A percentile compares a stretch with the other conserved stretches of the same genome.
phyloP scores from a whole-genome alignment of 1,140 invertebrate genomes.

The Helicorthomorpha holstii region DNA sequence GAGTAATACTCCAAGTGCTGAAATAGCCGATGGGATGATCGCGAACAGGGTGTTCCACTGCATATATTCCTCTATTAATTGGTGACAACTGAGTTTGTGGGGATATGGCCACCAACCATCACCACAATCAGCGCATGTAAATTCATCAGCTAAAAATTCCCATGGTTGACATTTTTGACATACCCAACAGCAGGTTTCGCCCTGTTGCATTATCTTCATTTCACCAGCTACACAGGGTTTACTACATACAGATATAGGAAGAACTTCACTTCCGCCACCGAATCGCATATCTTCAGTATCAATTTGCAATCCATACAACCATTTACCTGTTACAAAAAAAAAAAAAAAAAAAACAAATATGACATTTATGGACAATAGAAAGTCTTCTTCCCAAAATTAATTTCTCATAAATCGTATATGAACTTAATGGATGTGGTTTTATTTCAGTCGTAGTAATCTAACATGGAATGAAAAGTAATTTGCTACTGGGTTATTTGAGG shows the following conservation, averaged over 20 bases:
- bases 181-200: conserved; percentile 32
- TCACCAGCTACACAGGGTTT: conserved; percentile 45
- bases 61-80: conserved; percentile 35
- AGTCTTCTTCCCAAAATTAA: no score
- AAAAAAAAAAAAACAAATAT: conserved; percentile 1
- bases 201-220: conserved; percentile 45
- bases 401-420: no score
- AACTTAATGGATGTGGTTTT: no score
- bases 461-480: no score
- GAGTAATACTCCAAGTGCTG: conserved; percentile 32
- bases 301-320: conserved; percentile 34
- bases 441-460: no score
- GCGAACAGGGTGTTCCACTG: conserved; percentile 35
- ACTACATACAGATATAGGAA: conserved; percentile 44
- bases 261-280: conserved; percentile 28
- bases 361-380: no score
- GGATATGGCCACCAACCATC: conserved; percentile 27
- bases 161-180: conserved; percentile 36
- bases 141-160: conserved; percentile 39
- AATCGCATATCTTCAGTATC: conserved; percentile 23
- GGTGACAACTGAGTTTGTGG: conserved; percentile 24
- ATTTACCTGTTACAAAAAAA: conserved; percentile 14
- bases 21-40: conserved; percentile 34
- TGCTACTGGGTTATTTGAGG: no score
- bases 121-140: conserved; percentile 37